A percentile compares a stretch with the other conserved stretches of the same genome.
Conservation (phyloP, 2,797 vertebrate genomes). For the Semaprochilodus insignis region DNA sequence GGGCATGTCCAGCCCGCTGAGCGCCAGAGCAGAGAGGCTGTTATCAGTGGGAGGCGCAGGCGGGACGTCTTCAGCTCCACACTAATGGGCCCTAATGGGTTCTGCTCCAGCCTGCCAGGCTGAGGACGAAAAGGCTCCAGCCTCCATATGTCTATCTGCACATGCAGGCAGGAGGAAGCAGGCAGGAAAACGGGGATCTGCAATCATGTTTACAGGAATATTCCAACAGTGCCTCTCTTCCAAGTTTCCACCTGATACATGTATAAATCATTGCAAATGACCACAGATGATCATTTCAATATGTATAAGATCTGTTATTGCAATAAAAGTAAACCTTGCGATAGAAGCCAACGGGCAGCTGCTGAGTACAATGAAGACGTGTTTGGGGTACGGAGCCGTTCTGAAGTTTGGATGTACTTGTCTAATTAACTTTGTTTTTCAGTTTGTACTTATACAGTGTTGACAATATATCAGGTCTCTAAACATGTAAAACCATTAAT, state of each 20-base stretch:
- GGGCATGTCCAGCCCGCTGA: slow-evolving; percentile 29
- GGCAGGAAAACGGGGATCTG: slow-evolving; percentile 2
- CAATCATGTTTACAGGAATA: not conserved
- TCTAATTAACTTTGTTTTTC: too few relatives aligned
- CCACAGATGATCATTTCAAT: too few relatives aligned
- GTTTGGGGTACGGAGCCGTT: too few relatives aligned
- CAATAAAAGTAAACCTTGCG: too few relatives aligned
- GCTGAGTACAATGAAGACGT: too few relatives aligned
- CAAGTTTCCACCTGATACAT: not conserved
- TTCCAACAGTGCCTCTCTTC: not conserved
- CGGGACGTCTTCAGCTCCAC: slow-evolving; percentile 49
- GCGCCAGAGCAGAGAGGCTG: slow-evolving; percentile 41
- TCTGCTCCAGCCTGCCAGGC: slow-evolving; percentile 39
- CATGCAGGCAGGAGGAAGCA: slow-evolving; percentile 29
- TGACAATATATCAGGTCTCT: too few relatives aligned
- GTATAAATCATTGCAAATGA: not conserved
- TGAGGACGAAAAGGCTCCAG: slow-evolving; percentile 19
- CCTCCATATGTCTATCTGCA: slow-evolving; percentile 44
- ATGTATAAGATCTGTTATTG: too few relatives aligned
- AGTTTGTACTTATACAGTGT: too few relatives aligned
- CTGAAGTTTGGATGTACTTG: too few relatives aligned
- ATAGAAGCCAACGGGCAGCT: too few relatives aligned
- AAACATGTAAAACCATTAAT: too few relatives aligned
- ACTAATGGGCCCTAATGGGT: slow-evolving; percentile 63
- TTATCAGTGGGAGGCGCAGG: slow-evolving; percentile 59